Percentiles rank a stretch among this genome's conserved stretches.
Conservation (phyloP, 2,797 vertebrate species). For the Acridotheres tristis region DNA sequence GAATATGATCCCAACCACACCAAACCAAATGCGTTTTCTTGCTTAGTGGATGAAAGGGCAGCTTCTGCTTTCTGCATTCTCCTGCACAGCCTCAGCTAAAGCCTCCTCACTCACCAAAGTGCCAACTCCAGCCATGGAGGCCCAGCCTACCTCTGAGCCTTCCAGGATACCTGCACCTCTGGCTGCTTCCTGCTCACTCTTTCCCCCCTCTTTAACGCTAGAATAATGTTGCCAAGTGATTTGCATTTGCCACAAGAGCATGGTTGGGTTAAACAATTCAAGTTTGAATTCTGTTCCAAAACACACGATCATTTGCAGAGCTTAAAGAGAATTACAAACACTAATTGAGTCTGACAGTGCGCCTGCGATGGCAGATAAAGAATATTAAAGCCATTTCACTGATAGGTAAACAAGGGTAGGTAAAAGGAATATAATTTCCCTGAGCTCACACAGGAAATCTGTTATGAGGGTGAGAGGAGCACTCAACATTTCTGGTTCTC, state of each 20-base stretch:
- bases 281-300: constrained; percentile 49
- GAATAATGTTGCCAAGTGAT: constrained; percentile 7
- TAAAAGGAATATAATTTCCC: constrained; percentile 26
- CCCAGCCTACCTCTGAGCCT: neutral
- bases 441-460: neutral
- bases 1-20: neutral
- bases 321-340: constrained; percentile 48
- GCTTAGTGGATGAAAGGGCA: neutral
- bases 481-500: neutral
- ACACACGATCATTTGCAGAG: constrained; percentile 23
- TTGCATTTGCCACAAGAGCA: neutral
- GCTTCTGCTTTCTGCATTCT: neutral
- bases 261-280: constrained; percentile 16
- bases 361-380: constrained; percentile 21
- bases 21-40: neutral
- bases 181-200: neutral
- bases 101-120: neutral
- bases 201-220: neutral
- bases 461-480: neutral
- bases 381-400: constrained; percentile 45
- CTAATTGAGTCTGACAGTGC: constrained; percentile 27
- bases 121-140: neutral
- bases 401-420: constrained; percentile 39
- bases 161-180: neutral
- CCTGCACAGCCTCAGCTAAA: neutral